phyloP scores from a whole-genome alignment of 2,797 vertebrate genomes.

The Muscicapa striata region DNA sequence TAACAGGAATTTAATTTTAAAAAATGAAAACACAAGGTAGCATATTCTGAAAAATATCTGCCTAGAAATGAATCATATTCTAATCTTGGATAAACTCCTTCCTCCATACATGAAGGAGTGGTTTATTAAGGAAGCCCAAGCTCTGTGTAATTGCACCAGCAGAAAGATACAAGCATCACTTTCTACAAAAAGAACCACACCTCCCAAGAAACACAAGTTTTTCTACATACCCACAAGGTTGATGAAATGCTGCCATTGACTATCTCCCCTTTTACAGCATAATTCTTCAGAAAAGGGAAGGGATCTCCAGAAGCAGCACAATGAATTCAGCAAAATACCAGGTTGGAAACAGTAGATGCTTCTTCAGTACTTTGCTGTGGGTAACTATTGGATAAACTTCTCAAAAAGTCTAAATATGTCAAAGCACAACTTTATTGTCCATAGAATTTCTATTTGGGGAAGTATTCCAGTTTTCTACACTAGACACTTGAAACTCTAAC shows the following conservation, averaged over 20 bases:
- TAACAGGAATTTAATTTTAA: neutral
- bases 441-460: neutral
- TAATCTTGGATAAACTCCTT: neutral
- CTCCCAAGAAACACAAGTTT: neutral
- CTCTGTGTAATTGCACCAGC: neutral
- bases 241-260: neutral
- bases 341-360: neutral
- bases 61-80: neutral
- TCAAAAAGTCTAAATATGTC: neutral
- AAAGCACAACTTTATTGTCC: neutral
- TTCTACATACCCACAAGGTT: neutral
- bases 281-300: neutral
- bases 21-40: neutral
- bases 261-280: neutral
- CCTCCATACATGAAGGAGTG: neutral
- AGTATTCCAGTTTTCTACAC: neutral
- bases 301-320: neutral
- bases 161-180: neutral
- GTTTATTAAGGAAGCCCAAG: constrained; percentile 13
- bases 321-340: neutral
- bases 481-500: neutral
- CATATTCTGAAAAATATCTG: constrained; percentile 8
- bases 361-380: neutral
- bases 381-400: neutral
- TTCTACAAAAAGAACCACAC: neutral